A percentile compares a stretch with the other conserved stretches of the same genome.
These are phyloP conservation scores for Alloscopus bannaensis DNA, from an alignment of 2,888 invertebrate species.

Conservation along the genomic window DNA sequence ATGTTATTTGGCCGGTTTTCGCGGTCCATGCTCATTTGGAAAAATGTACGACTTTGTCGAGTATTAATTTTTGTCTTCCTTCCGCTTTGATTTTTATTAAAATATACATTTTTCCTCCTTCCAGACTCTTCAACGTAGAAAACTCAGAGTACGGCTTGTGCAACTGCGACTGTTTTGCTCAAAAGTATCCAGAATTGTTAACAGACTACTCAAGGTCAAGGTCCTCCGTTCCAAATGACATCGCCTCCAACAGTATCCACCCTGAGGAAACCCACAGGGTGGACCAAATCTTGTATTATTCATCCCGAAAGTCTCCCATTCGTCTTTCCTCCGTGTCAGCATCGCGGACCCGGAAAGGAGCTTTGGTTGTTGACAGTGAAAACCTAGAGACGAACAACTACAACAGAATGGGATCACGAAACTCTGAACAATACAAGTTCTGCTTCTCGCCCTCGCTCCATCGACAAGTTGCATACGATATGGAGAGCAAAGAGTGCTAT, in stretches of 20 bases:
- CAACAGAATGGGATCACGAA: neutral
- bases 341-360: neutral
- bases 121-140: neutral
- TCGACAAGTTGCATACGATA: conserved; percentile 36
- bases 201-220: neutral
- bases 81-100: neutral
- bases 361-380: neutral
- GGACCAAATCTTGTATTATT: too few relatives aligned
- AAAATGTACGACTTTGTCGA: neutral
- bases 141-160: conserved; percentile 39
- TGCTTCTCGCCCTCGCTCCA: conserved; percentile 26
- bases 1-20: conserved; percentile 32
- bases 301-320: neutral
- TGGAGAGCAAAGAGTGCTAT: conserved; percentile 22
- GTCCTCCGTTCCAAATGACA: neutral
- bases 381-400: neutral
- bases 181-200: neutral
- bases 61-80: neutral
- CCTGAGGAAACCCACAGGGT: too few relatives aligned
- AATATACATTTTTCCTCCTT: neutral
- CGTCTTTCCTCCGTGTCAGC: neutral
- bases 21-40: conserved; percentile 24
- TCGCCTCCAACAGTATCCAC: neutral
- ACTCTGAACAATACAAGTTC: conserved; percentile 17
- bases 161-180: conserved; percentile 46